Base-by-base conservation (phyloP, 2,888 invertebrate species). In the Melieria omissa region DNA sequence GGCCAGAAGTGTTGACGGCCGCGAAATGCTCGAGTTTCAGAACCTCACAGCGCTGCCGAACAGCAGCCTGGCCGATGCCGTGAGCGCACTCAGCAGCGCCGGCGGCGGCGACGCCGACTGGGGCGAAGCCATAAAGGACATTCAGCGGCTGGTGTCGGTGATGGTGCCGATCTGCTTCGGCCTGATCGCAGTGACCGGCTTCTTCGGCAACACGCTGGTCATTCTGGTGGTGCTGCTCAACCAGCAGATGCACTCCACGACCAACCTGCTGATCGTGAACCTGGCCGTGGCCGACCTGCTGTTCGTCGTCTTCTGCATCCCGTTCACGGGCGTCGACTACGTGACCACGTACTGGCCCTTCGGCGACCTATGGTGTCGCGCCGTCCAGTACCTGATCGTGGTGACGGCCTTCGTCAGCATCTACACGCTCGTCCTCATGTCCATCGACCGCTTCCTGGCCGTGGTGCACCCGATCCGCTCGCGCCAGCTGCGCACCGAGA, bases 361-460 rank as follows among this genome's bases (percentile, higher is more conserved):
- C 82, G 97, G 97, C 2, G 91, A 92, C 78, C 87, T 91, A 80
- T 95, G 95, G 93, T 97, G 97, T 87, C 93, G 94, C 86, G 91
- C 93, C 41, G 94, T 95, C 1, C 96, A 97, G 85, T 97, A 97
- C 84, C 89, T 96, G 79, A 94, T 95, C 76, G 94, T 95, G 73
- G 96, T 96, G 9, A 95, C 95, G 5, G 96, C 96, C 4, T 95
- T 95, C 82, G 95, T 95, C 8, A 95, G 95, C 78, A 96, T 97
- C 7, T 97, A 97, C 87, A 97, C 97, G 0, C 88, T 98, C 55
- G 96, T 97, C 0, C 89, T 97, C 71, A 97, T 98, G 97, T 95
- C 96, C 3, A 86, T 97, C 62, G 97, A 97, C 86, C 90, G 93
- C 72, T 98, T 95, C 84, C 89, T 98, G 85, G 97, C 97, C 12